Percentiles rank a stretch among this genome's conserved stretches.
Evolutionary conservation across 2,113 vertebrate species (phyloP).

Genomic region (Pomatostomus ruficeps): DNA sequence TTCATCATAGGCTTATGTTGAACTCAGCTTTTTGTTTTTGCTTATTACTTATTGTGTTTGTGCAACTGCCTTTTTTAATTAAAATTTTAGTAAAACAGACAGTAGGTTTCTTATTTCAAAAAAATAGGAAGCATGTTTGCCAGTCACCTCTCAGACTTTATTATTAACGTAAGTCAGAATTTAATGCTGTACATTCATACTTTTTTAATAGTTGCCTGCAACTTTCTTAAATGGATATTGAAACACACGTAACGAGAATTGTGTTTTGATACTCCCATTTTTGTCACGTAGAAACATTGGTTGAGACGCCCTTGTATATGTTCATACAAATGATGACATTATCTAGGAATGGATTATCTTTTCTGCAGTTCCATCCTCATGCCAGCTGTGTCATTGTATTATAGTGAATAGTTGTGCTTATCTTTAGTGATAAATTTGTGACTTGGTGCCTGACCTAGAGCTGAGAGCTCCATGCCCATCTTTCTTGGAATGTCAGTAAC

Average conservation of each 20-base stretch:
- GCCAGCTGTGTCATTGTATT: slow-evolving; percentile 50
- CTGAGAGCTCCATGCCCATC: background rate
- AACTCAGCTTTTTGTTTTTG: background rate
- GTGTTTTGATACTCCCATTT: background rate
- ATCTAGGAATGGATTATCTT: slow-evolving; percentile 40
- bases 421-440: slow-evolving; percentile 27
- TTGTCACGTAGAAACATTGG: background rate
- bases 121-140: background rate
- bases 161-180: background rate
- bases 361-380: background rate
- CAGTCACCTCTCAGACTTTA: background rate
- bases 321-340: slow-evolving; percentile 44
- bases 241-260: background rate
- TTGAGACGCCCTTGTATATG: background rate
- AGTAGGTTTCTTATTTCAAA: background rate
- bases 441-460: slow-evolving; percentile 4
- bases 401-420: slow-evolving; percentile 43
- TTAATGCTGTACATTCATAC: background rate
- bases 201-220: background rate
- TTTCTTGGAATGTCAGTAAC: background rate
- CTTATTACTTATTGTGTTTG: background rate
- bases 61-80: background rate
- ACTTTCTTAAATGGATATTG: background rate
- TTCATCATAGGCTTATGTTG: background rate
- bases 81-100: background rate